Evolutionary conservation across 2,797 vertebrate genomes (phyloP).

Genomic region (Artibeus lituratus): DNA sequence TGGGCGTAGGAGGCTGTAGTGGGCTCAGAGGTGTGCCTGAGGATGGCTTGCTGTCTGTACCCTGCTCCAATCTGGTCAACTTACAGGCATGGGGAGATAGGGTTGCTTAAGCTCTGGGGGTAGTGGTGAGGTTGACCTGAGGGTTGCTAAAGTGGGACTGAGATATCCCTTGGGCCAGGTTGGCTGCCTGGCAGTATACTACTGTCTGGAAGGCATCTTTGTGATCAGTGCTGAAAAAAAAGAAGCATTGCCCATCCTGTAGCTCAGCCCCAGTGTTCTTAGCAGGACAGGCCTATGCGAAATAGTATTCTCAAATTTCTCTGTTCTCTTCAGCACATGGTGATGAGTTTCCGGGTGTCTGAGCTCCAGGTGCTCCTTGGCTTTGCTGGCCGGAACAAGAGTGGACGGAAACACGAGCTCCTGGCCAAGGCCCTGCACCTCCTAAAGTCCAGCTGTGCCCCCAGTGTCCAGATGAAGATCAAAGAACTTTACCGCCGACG

Average conservation of each 20-base stretch:
- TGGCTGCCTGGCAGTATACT: background rate
- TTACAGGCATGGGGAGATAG: background rate
- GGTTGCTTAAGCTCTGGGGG: background rate
- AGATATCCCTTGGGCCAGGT: background rate
- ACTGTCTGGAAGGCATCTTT: background rate
- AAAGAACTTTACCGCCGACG: conserved; percentile 83
- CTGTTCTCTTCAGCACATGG: conserved; percentile 79
- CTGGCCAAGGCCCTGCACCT: conserved; percentile 80
- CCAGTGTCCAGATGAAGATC: conserved; percentile 84
- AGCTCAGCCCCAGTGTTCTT: background rate
- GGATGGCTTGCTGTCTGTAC: background rate
- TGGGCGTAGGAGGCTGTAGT: background rate
- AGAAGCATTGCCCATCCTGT: background rate
- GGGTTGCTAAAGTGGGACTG: background rate
- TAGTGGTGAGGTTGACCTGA: background rate
- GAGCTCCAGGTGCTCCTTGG: conserved; percentile 83
- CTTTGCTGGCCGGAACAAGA: conserved; percentile 83
- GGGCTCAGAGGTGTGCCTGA: background rate
- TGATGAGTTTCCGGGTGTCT: conserved; percentile 84
- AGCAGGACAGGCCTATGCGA: background rate
- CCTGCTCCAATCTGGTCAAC: background rate
- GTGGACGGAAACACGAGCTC: conserved; percentile 81
- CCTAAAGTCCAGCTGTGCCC: conserved; percentile 77
- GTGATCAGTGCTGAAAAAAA: background rate
- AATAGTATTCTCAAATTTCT: background rate